Percentiles rank a stretch among this genome's conserved stretches.
phyloP scores from a whole-genome alignment of 1,140 invertebrate genomes.

The Calycopis cecrops region DNA sequence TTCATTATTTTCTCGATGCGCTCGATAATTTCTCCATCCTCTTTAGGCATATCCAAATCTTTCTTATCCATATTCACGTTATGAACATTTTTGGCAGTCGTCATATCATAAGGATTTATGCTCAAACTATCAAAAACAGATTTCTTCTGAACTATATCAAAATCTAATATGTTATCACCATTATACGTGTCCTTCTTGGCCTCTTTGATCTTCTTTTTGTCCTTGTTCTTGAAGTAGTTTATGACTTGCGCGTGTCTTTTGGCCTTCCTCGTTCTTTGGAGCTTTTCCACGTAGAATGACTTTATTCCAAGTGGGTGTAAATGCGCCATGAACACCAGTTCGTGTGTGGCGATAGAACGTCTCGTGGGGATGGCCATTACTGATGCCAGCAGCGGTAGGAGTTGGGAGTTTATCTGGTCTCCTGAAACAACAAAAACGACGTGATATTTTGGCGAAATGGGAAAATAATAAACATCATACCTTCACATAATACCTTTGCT shows the following conservation, averaged over 20 bases:
- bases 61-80: slow-evolving; percentile 17
- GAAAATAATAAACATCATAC: too few species aligned
- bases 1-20: slow-evolving; percentile 34
- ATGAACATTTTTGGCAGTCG: not conserved
- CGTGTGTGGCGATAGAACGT: slow-evolving; percentile 75
- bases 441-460: not conserved
- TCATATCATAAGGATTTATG: too few species aligned
- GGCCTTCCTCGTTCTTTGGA: slow-evolving; percentile 18
- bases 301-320: slow-evolving; percentile 79
- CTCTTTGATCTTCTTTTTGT: slow-evolving; percentile 37
- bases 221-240: slow-evolving; percentile 39
- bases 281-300: slow-evolving; percentile 74
- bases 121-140: slow-evolving; percentile 3
- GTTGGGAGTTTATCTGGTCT: slow-evolving; percentile 64
- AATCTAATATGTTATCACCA: too few species aligned
- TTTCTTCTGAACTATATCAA: too few species aligned
- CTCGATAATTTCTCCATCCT: slow-evolving; percentile 23
- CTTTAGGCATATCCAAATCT: slow-evolving; percentile 36
- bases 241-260: slow-evolving; percentile 31
- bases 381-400: slow-evolving; percentile 76
- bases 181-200: not conserved
- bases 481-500: too few species aligned
- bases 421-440: slow-evolving; percentile 30
- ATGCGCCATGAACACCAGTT: slow-evolving; percentile 79
- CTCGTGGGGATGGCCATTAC: slow-evolving; percentile 80